Evolutionary conservation across 2,797 vertebrate genomes (phyloP), one percentile per base, ranked within the genome.

Genomic region (Echiichthys vipera): DNA sequence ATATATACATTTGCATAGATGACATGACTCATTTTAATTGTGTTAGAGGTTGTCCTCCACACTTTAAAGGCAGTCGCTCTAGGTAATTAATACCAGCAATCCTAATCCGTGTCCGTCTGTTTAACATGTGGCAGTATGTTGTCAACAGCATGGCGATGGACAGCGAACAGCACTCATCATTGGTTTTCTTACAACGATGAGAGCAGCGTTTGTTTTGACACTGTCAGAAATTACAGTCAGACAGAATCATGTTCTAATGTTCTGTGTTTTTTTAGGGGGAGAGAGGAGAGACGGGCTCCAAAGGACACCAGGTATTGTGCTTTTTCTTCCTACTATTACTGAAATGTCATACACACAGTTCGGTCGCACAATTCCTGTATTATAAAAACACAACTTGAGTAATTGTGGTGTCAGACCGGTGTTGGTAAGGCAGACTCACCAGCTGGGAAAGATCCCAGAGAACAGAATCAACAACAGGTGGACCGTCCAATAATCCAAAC

Each of bases 221-320:
- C 8, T 17, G 43, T n/a, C n/a, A n/a, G n/a, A 18, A 14, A 27
- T 13, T 2, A 12, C 39, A 50, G 13, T 20, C 11, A 40, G 8
- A 10, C 18, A 9, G n/a, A 25, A n/a, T n/a, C 0, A 3, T 27
- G n/a, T 49, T 55, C 24, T 79, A 25, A 88, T 71, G 1, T 34
- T 68, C 6, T 2, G 2, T 65, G 36, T 85, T 11, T 91, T 78
- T 80, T 64, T 46, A 95, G 94, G 94, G 94, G 5, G 89, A 94
- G 10, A 40, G 65, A 47, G 94, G 94, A 71, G 88, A 91, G 46
- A 3, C 66, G 0, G 94, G 93, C 20, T 6, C 81, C 5, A 86
- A 85, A 84, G 94, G 94, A 72, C 11, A 57, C 43, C 87, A 91
- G 93, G 94, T 95, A 92, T 0, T 66, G 12, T 58, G 30, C 18